Evolutionary conservation across 2,797 vertebrate species (phyloP), one percentile per base, ranked within the genome.

Genomic region (Neostethus bicornis): DNA sequence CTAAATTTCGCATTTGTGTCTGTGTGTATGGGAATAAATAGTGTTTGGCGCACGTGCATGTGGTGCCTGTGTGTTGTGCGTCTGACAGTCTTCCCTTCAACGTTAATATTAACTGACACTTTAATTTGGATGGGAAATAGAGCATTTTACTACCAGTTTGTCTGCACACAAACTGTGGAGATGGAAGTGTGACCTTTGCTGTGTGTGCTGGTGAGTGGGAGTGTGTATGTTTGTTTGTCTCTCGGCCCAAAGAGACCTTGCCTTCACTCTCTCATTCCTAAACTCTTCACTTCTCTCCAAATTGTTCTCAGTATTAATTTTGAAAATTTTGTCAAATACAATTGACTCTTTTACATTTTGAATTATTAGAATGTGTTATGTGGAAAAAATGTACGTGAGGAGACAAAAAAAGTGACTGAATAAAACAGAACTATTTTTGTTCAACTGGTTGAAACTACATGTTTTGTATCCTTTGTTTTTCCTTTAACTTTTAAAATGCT

Each of bases 41-140:
- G 56, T 51, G 57, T 71, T 61, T 32, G 75, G 57, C 7, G 47
- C 37, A 31, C 61, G 75, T 51, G 54, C 50, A 16, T 69, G 66
- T 77, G 77, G n/a, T 76, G 68, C 50, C 28, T 56, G 59, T 4
- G 44, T 67, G 65, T 35, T 32, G 61, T 54, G 61, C 56, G 59
- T 51, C 62, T 80, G 81, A 85, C 83, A 82, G 75, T 86, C 79
- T 76, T 87, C 77, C 79, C 83, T 81, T 90, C 83, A 83, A 80
- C 83, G 87, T 90, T 91, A 88, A 92, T 90, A 90, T 91, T 90
- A 91, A 91, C 83, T 91, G 91, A 91, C 90, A 90, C 85, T 92
- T 91, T 89, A 88, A 91, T 92, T 90, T 88, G 82, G 78, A 91
- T 70, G 78, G 86, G 85, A 89, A 91, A 89, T 89, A 84, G 84